These are phyloP conservation scores for Botia almorhae DNA, from an alignment of 2,797 vertebrate genomes.

Conservation along the genomic window DNA sequence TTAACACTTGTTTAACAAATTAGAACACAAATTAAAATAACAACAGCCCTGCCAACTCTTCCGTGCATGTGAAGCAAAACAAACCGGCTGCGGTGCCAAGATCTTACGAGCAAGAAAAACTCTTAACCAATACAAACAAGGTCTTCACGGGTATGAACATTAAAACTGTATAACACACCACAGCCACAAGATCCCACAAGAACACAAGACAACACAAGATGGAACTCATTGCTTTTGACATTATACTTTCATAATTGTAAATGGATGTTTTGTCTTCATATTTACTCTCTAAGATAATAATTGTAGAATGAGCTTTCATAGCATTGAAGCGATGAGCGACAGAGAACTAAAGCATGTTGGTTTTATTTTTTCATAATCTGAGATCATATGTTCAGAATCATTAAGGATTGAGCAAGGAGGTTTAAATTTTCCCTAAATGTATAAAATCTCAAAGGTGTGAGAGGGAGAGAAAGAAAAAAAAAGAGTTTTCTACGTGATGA, in stretches of 20 bases:
- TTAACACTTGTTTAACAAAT: constrained; percentile 59
- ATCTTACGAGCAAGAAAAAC: not conserved
- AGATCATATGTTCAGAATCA: constrained; percentile 12
- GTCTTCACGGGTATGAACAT: constrained; percentile 6
- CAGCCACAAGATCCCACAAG: too few species aligned
- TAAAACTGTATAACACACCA: not conserved
- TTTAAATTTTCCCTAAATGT: constrained; percentile 21
- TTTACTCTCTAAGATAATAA: not conserved
- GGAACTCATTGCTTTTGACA: not conserved
- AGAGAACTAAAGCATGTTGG: not conserved
- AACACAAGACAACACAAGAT: not conserved
- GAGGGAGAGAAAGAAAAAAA: not conserved
- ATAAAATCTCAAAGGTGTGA: constrained; percentile 31
- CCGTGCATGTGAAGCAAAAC: constrained; percentile 28
- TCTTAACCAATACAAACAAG: constrained; percentile 16
- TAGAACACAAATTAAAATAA: constrained; percentile 41
- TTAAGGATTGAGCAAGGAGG: constrained; percentile 14
- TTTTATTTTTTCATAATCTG: constrained; percentile 33
- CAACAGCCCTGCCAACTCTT: constrained; percentile 38
- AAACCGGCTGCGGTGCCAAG: constrained; percentile 26
- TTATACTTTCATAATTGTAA: not conserved
- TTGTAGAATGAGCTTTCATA: not conserved
- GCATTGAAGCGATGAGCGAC: too few species aligned
- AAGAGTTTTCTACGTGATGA: constrained; percentile 20
- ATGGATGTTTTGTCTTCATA: not conserved